phyloP scores from a whole-genome alignment of 30 jellyfish, hydroid and myxozoan genomes.

The Hydractinia symbiolongicarpus region DNA sequence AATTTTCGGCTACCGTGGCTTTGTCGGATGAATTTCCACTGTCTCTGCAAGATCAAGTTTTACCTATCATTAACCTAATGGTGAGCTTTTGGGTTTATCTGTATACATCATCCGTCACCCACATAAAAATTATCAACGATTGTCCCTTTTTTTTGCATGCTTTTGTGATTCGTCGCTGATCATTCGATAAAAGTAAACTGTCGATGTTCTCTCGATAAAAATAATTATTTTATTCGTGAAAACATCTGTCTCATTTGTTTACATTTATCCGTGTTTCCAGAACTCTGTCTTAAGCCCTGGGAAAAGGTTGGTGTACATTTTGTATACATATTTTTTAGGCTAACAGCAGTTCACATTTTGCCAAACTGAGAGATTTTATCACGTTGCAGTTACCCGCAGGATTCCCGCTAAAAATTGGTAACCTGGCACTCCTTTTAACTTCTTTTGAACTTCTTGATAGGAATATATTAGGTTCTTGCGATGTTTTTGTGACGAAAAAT shows the following conservation, averaged over 20 bases:
- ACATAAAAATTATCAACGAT: too few species aligned
- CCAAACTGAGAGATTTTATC: conserved; percentile 87
- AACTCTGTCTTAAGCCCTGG: too few species aligned
- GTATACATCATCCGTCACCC: too few species aligned
- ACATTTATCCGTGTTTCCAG: too few species aligned
- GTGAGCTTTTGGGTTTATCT: conserved; percentile 17
- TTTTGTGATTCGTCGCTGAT: too few species aligned
- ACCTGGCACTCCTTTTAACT: not conserved
- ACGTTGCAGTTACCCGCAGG: conserved; percentile 96
- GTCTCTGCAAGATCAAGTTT: conserved; percentile 87
- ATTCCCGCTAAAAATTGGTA: conserved; percentile 88
- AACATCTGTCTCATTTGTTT: too few species aligned
- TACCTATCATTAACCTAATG: conserved; percentile 83
- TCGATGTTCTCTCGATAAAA: too few species aligned
- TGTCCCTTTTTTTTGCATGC: too few species aligned
- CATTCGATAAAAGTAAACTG: too few species aligned
- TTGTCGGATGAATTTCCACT: conserved; percentile 78
- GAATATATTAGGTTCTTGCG: too few species aligned
- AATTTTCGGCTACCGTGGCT: conserved; percentile 83
- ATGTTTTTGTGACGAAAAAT: not conserved
- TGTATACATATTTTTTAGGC: conserved; percentile 45
- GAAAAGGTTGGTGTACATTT: too few species aligned
- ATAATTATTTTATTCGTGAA: too few species aligned
- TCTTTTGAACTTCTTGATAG: not conserved
- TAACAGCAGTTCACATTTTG: conserved; percentile 89